Evolutionary conservation across 2,888 invertebrate species (phyloP).

Genomic region (Anarsia innoxiella): DNA sequence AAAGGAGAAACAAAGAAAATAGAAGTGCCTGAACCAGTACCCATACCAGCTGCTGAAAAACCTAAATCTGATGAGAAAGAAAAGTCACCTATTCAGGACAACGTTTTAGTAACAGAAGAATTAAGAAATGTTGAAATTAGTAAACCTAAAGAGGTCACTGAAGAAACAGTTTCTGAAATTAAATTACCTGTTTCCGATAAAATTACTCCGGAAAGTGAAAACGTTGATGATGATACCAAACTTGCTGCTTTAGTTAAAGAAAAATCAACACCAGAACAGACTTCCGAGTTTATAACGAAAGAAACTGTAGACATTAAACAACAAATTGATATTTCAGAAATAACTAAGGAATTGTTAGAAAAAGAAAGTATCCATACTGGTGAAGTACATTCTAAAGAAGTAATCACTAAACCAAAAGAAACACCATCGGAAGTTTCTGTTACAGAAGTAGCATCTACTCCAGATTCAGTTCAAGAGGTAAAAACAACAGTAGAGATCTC

Average conservation of each 20-base stretch:
- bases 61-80: slow-evolving; percentile 7
- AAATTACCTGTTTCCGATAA: too few relatives aligned
- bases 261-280: slow-evolving; percentile 6
- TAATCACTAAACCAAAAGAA: slow-evolving; percentile 27
- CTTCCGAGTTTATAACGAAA: slow-evolving; percentile 2
- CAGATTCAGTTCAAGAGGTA: too few relatives aligned
- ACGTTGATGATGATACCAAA: too few relatives aligned
- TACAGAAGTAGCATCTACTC: too few relatives aligned
- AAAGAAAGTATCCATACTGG: slow-evolving; percentile 25
- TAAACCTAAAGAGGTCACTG: too few relatives aligned
- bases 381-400: slow-evolving; percentile 12
- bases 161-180: too few relatives aligned
- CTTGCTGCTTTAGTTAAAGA: too few relatives aligned
- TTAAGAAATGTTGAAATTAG: too few relatives aligned
- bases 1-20: slow-evolving; percentile 1
- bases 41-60: neutral
- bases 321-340: slow-evolving; percentile 20
- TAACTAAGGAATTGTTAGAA: slow-evolving; percentile 29
- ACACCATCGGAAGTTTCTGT: too few relatives aligned
- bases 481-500: neutral
- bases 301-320: slow-evolving; percentile 13
- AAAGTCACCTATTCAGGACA: slow-evolving; percentile 3
- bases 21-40: neutral
- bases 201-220: too few relatives aligned
- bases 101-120: too few relatives aligned